Evolutionary conservation across 2,113 vertebrate species (phyloP), one percentile per base, ranked within the genome.

Genomic region (Monopterus albus): DNA sequence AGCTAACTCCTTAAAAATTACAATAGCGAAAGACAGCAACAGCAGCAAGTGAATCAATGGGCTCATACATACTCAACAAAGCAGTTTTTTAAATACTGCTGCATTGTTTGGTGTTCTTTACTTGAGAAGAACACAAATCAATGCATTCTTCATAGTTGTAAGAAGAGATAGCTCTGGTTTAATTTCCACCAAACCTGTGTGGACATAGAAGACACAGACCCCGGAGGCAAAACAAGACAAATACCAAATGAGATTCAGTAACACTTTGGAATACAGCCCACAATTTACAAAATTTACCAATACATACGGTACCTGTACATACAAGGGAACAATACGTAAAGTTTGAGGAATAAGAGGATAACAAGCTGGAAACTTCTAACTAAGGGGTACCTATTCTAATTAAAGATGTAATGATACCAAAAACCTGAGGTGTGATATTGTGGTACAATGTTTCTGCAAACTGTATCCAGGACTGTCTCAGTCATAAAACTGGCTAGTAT

Each of bases 161-260:
- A 76, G 6, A 68, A 55, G 6, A 49, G 23, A 2, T 15, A 10
- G 68, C 10, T 40, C 29, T 18, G 35, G 39, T 73, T 50, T 66
- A 38, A 76, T 70, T 66, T 74, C n/a, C 42, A 40, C 43, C 11
- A 6, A 72, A 64, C 14, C 23, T 51, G 18, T 50, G 61, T 62
- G 38, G 31, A 75, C n/a, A 33, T 31, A 36, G 28, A 51, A 63
- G 60, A 70, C 52, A 73, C 40, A 26, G 38, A 68, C 66, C 63
- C 75, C 26, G 15, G 36, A 59, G 50, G 73, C 43, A 67, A 73
- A 81, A 58, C 60, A 76, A 63, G 77, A 69, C 58, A 86, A 77
- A 84, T 11, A 78, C 33, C 20, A 40, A 75, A 53, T 70, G n/a
- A 75, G 50, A 72, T 66, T 75, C 60, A n/a, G n/a, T n/a, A n/a